Percentiles rank a stretch among this genome's conserved stretches.
These are phyloP conservation scores for Zaprionus nigranus DNA, from an alignment of 1,140 invertebrate species.

Conservation along the genomic window DNA sequence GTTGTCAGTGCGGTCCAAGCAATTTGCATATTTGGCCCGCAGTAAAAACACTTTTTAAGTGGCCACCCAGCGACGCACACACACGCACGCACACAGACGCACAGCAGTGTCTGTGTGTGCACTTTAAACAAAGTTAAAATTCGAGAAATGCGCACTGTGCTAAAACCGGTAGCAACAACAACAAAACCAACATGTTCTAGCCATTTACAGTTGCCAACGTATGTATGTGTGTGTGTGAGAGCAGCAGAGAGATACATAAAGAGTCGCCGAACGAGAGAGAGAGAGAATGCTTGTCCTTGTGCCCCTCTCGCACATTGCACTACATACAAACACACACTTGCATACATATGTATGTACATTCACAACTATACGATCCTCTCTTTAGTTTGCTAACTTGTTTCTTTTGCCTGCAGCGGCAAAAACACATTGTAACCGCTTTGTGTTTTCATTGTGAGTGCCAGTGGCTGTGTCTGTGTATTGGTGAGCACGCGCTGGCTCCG, in stretches of 20 bases:
- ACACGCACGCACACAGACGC: slow-evolving; percentile 8
- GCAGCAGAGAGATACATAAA: slow-evolving; percentile 8
- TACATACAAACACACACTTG: slow-evolving; percentile 24
- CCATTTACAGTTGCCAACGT: slow-evolving; percentile 77
- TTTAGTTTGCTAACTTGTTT: slow-evolving; percentile 77
- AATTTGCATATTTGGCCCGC: slow-evolving; percentile 81
- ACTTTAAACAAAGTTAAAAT: slow-evolving; percentile 83
- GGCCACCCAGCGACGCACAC: slow-evolving; percentile 65
- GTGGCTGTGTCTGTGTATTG: slow-evolving; percentile 20
- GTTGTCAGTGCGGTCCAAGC: slow-evolving; percentile 76
- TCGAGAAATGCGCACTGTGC: slow-evolving; percentile 69
- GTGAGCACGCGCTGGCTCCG: slow-evolving; percentile 48
- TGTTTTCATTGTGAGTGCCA: slow-evolving; percentile 47
- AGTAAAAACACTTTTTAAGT: slow-evolving; percentile 80
- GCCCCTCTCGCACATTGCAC: slow-evolving; percentile 29
- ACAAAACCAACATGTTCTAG: slow-evolving; percentile 52
- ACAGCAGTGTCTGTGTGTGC: slow-evolving; percentile 8
- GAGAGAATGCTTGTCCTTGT: slow-evolving; percentile 43
- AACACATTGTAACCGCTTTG: slow-evolving; percentile 79
- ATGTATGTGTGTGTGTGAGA: slow-evolving; percentile 10
- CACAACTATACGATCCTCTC: slow-evolving; percentile 37
- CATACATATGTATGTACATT: background rate
- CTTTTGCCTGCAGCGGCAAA: slow-evolving; percentile 69
- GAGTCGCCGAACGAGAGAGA: background rate
- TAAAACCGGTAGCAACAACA: slow-evolving; percentile 68